phyloP scores from a whole-genome alignment of 2,888 invertebrate genomes.

The Lithophane socia region DNA sequence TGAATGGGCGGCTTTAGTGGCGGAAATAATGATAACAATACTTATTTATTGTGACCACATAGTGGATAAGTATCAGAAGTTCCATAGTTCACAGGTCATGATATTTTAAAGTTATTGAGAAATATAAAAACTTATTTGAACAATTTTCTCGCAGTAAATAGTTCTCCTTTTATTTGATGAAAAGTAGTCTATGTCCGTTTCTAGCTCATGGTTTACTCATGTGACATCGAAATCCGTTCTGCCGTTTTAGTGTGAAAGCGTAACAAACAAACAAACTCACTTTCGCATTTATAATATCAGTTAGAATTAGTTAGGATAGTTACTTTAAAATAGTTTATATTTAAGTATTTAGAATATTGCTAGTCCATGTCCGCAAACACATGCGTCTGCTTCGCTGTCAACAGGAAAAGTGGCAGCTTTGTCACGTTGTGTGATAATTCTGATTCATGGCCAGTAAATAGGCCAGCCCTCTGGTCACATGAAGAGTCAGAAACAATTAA shows the following conservation, averaged over 20 bases:
- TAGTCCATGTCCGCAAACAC: no score
- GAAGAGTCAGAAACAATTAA: background rate
- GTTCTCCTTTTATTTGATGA: background rate
- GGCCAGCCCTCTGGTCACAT: background rate
- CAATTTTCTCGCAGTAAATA: background rate
- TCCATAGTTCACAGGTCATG: background rate
- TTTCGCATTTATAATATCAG: no score
- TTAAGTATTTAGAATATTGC: no score
- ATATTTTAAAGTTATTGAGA: background rate
- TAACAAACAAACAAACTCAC: no score
- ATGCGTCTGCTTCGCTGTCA: no score
- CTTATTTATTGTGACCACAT: constrained; percentile 66
- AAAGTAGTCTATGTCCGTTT: no score
- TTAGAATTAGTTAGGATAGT: no score
- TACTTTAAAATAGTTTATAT: no score
- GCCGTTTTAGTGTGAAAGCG: no score
- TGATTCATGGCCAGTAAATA: background rate
- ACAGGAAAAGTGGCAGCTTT: no score
- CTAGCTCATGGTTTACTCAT: no score
- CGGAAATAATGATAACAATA: constrained; percentile 71
- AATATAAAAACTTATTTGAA: background rate
- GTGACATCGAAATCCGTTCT: no score
- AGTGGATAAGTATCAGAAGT: constrained; percentile 5
- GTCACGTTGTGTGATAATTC: background rate
- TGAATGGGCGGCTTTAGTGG: constrained; percentile 67